Base-by-base conservation (phyloP, 2,888 invertebrate species). In the Melinaea marsaeus region DNA sequence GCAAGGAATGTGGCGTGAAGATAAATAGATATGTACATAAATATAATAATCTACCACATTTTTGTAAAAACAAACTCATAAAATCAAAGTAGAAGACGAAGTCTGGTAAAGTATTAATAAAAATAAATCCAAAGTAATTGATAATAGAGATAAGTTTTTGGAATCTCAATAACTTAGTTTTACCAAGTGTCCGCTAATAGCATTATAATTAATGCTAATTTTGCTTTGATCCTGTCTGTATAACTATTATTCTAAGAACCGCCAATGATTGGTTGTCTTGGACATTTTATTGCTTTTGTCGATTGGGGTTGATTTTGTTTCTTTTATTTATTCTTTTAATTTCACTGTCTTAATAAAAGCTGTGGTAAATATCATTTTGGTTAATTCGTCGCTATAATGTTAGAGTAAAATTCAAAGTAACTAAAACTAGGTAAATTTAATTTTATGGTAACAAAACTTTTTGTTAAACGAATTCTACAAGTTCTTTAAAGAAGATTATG, bases 201-300 rank as follows among this genome's bases (percentile, higher is more conserved):
- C 22, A 48, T 48, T 48, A 13, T n/a, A 48, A 4, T 48, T 11
- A 22, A 51, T 32, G 32, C 9, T 32, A 51, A 32, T 51, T 51
- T 51, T 32, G 2, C 51, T 51, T 51, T 32, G 32, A 51, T n/a
- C 4, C 32, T 32, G 32, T 32, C 51, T 22, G 32, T 7, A 7
- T 22, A 32, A 9, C 42, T 60, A 47, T 55, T 55, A 62, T 55
- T 35, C 47, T 35, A 47, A 37, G 22, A 46, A 51, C 55, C 54
- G 58, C 35, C 58, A 32, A 61, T 56, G 57, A 61, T 66, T 58
- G 51, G 65, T 66, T 66, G 63, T 58, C 63, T 66, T 56, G 58
- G 65, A 60, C 34, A 33, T 37, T 51, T 32, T 51, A 32, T 51
- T 51, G 32, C 32, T 32, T 51, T 51, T 51, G 32, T 51, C 51